These are phyloP conservation scores for Chaetops frenatus DNA, from an alignment of 2,113 vertebrate genomes.

Conservation along the genomic window DNA sequence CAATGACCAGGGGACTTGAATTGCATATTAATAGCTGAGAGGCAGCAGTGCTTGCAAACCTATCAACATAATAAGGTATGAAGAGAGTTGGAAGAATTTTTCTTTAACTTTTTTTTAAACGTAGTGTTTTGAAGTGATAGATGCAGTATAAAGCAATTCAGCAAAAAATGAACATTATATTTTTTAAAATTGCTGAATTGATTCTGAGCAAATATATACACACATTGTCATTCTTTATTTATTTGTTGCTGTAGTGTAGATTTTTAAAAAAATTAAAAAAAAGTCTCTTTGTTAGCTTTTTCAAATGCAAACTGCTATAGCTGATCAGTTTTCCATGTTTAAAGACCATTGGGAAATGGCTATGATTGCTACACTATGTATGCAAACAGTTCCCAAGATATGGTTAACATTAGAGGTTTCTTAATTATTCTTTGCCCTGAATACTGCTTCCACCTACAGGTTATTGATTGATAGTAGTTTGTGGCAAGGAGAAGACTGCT, in stretches of 20 bases:
- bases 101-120: neutral
- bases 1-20: neutral
- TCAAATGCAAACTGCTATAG: neutral
- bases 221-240: neutral
- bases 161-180: neutral
- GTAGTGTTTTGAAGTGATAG: neutral
- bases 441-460: constrained; percentile 55
- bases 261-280: neutral
- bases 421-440: constrained; percentile 61
- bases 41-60: neutral
- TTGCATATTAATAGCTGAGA: neutral
- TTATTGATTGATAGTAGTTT: constrained; percentile 34
- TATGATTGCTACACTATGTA: neutral
- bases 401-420: neutral
- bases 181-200: constrained; percentile 36
- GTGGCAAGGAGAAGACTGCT: constrained; percentile 52
- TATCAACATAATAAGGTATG: neutral
- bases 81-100: neutral
- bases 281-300: neutral
- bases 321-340: neutral
- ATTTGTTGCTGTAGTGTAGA: constrained; percentile 30
- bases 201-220: constrained; percentile 32
- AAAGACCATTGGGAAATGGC: neutral
- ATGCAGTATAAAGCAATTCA: constrained; percentile 16
- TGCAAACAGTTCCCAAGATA: neutral